Percentiles rank a stretch among this genome's conserved stretches.
phyloP scores from a whole-genome alignment of 2,797 vertebrate species.

The Urosaurus nigricauda region DNA sequence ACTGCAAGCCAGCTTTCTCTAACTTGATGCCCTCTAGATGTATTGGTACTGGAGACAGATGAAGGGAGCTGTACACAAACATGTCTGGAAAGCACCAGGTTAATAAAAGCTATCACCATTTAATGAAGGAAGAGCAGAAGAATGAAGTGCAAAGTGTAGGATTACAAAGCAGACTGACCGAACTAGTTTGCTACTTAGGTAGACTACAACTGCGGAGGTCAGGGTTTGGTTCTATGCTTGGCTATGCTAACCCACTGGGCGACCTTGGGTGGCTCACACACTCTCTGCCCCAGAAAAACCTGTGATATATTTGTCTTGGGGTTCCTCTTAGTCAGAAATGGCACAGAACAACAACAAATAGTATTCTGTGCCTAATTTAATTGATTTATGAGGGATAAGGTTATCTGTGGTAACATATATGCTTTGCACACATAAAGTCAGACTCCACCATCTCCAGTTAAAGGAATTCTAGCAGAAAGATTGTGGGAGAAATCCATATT shows the following conservation, averaged over 20 bases:
- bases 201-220: not conserved
- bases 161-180: constrained; percentile 60
- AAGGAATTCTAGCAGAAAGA: not conserved
- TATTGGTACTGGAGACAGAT: not conserved
- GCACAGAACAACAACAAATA: not conserved
- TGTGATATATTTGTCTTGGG: too few relatives aligned
- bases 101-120: constrained; percentile 55
- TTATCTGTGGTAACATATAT: not conserved
- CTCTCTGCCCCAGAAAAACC: too few relatives aligned
- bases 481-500: not conserved
- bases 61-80: not conserved
- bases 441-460: too few relatives aligned
- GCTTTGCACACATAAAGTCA: not conserved
- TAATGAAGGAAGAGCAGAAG: constrained; percentile 66
- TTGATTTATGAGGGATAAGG: not conserved
- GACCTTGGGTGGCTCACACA: too few relatives aligned
- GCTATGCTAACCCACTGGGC: too few relatives aligned
- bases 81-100: constrained; percentile 39
- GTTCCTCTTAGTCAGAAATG: too few relatives aligned
- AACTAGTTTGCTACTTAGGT: constrained; percentile 61
- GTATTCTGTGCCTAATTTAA: not conserved
- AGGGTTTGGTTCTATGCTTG: too few relatives aligned
- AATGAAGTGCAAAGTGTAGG: constrained; percentile 64
- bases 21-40: not conserved
- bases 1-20: not conserved